phyloP scores from a whole-genome alignment of 2,888 invertebrate species.

The Caradrina kadenii region DNA sequence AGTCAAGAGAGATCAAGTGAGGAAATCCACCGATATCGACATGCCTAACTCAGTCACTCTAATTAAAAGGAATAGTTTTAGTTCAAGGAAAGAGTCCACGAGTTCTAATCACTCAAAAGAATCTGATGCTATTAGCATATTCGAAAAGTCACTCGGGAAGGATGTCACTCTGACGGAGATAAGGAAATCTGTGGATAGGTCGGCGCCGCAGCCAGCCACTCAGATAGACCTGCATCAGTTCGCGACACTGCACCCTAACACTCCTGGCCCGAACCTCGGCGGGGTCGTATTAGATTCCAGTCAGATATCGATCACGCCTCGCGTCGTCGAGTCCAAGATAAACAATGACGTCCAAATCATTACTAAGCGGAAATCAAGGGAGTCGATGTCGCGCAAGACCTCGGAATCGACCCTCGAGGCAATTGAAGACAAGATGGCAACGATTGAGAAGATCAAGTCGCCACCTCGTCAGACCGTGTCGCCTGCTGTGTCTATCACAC shows the following conservation, averaged over 20 bases:
- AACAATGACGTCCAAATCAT: conserved; percentile 76
- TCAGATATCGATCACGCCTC: conserved; percentile 85
- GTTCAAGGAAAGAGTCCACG: conserved; percentile 87
- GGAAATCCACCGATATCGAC: conserved; percentile 87
- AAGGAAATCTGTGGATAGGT: conserved; percentile 86
- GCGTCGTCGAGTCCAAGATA: conserved; percentile 75
- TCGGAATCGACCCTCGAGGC: conserved; percentile 77
- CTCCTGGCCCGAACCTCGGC: conserved; percentile 71
- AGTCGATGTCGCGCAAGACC: conserved; percentile 79
- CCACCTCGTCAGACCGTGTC: conserved; percentile 75
- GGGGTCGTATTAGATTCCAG: conserved; percentile 81
- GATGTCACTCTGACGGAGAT: conserved; percentile 89
- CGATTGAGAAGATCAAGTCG: conserved; percentile 81
- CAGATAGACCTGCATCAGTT: conserved; percentile 84
- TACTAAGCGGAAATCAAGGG: conserved; percentile 79
- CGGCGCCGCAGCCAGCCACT: conserved; percentile 67
- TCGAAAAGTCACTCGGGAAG: conserved; percentile 87
- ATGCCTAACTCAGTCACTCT: conserved; percentile 87
- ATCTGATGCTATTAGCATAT: conserved; percentile 87
- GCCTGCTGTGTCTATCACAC: conserved; percentile 74
- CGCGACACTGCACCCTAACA: conserved; percentile 81
- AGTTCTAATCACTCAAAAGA: conserved; percentile 87
- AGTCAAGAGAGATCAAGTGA: conserved; percentile 86
- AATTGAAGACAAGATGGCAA: conserved; percentile 78
- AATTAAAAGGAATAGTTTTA: conserved; percentile 86